Base-by-base conservation (phyloP, 2,888 invertebrate genomes). In the Linnaemya vulpina region DNA sequence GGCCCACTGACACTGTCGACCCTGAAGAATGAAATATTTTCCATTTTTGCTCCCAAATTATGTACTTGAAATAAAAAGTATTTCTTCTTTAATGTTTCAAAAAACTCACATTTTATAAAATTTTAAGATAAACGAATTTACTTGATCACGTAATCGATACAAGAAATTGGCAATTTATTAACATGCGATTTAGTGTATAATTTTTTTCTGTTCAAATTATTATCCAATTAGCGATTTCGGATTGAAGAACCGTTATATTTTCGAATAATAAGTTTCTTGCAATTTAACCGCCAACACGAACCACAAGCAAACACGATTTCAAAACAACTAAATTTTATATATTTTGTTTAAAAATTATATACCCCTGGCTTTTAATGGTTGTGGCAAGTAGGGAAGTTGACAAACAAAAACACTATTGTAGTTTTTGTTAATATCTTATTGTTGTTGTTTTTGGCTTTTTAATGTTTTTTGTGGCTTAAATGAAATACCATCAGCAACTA, bases 301-400 rank as follows among this genome's bases (percentile, higher is more conserved):
- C 75, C 75, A 71, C 60, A 79, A 82, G 51, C 71, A 51, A 75
- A 67, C 79, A 46, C 85, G 70, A 60, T 53, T 65, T 65, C 30
- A 55, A 81, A 74, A 77, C 73, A 84, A 84, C 85, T 85, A 65
- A 82, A 70, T 78, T 63, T 67, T 49, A 67, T 15, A 65, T 51
- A 46, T 81, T 73, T 75, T 43, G 43, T 17, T 65, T 60, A 11
- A 77, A 85, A 82, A 55, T 65, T 60, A 85, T 80, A 83, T 82
- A 83, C 82, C 85, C 67, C 78, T 62, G 58, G 40, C 60, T 81
- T 53, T 63, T 51, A 74, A 35, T 46, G 55, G 55, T 75, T 85
- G 85, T 79, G 65, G 85, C 82, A 79, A 79, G 78, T 75, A 78
- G 82, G 82, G 78, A 85, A 82, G 85, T 82, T 75, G 75, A 82